These are phyloP conservation scores for Chauna torquata DNA, from an alignment of 2,113 vertebrate genomes.

Conservation along the genomic window DNA sequence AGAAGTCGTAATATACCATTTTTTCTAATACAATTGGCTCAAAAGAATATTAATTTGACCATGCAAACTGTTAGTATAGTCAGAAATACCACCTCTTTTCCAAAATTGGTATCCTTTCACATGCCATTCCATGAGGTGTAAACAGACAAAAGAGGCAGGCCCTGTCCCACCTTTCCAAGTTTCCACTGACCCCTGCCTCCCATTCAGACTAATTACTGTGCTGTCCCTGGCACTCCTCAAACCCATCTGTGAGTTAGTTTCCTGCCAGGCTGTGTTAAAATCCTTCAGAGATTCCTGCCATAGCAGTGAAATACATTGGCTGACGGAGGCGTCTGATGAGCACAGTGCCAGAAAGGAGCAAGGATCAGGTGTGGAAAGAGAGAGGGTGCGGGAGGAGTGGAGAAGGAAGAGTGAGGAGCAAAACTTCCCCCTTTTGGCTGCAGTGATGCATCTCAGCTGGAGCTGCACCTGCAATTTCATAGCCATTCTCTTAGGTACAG, in stretches of 20 bases:
- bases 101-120: not conserved
- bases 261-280: constrained; percentile 27
- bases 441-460: not conserved
- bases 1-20: not conserved
- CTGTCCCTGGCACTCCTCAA: constrained; percentile 4
- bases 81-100: not conserved
- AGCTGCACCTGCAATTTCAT: not conserved
- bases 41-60: not conserved
- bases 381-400: not conserved
- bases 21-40: not conserved
- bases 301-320: not conserved
- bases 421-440: not conserved
- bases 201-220: not conserved
- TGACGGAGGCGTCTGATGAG: not conserved
- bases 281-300: constrained; percentile 16
- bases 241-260: constrained; percentile 22
- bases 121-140: not conserved
- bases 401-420: not conserved
- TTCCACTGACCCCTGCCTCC: not conserved
- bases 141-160: not conserved
- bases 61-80: not conserved
- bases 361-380: not conserved
- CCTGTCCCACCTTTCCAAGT: not conserved
- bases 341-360: not conserved
- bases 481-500: not conserved